Conservation (phyloP, 1,140 invertebrate species). For the Lucilia cuprina region DNA sequence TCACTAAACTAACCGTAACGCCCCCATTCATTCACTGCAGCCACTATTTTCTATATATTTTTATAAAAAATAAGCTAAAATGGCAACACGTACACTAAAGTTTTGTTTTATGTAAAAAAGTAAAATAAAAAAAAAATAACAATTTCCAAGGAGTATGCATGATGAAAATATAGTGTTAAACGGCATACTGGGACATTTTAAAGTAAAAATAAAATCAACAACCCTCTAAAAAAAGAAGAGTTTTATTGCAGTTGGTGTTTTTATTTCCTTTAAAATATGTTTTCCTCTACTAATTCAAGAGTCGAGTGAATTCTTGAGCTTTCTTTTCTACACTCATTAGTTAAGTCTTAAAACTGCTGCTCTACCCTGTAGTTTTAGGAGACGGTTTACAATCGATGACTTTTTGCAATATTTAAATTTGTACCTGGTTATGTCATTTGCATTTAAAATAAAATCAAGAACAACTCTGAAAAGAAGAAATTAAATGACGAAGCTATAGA, state of each 20-base stretch:
- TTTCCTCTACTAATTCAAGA: no score
- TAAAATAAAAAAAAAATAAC: neutral
- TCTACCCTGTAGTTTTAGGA: no score
- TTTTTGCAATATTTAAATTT: no score
- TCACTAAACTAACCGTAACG: neutral
- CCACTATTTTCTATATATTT: neutral
- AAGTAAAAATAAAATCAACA: neutral
- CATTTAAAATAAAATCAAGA: no score
- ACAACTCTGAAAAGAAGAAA: no score
- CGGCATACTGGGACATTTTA: conserved; percentile 58
- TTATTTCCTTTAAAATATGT: no score
- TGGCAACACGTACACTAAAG: conserved; percentile 44
- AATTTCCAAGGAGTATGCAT: conserved; percentile 23
- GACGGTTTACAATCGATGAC: no score
- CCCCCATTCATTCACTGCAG: neutral
- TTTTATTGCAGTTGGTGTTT: conserved; percentile 3
- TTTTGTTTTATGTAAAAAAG: neutral
- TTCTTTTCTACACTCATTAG: no score
- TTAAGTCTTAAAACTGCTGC: neutral
- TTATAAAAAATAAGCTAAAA: conserved; percentile 35
- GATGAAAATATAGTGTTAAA: conserved; percentile 53
- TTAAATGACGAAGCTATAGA: no score
- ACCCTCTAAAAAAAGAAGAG: neutral
- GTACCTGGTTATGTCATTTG: no score
- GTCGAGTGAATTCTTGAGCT: no score